Evolutionary conservation across 1,140 invertebrate genomes (phyloP), one percentile per base, ranked within the genome.

Genomic region (Drosophila ambigua): DNA sequence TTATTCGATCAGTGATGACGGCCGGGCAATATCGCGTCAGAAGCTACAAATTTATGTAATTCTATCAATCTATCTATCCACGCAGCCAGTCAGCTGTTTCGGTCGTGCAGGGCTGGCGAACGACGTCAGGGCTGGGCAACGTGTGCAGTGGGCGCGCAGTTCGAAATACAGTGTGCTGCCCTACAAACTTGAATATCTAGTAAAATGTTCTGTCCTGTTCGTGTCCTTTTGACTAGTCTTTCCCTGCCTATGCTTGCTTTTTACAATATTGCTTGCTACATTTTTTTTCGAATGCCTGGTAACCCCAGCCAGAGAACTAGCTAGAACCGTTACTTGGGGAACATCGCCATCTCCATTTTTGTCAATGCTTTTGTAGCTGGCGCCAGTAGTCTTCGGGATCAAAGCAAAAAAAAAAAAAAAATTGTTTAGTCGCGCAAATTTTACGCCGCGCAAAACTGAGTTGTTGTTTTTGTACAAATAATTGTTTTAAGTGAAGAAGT

Each of bases 1-100:
- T 51, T 31, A 54, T 79, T 79, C 24, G 59, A 64, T 54, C 23
- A 57, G 51, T 50, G 44, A 54, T 49, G 46, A 69, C 66, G 64
- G 58, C 51, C 62, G 53, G 50, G 45, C 54, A 73, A 73, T 62
- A 54, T 79, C 63, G 68, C 75, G 82, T 76, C 79, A 88, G 75
- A 59, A 43, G 45, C 72, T 76, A 45, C 15, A 16, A 83, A 89
- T 88, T 88, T 88, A 88, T 88, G 79, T 88, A 88, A 88, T 88
- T 88, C 71, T 63, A 28, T 66, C 43, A 35, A 45, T 71, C 55
- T 53, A 61, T 50, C 49, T 71, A 71, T 79, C 72, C 83, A 85
- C 83, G 79, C 82, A 88, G 26, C 28, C 23, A 64, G 65, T 75
- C 82, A 87, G 82, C 82, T 87, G 82, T 83, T 87, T 51, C 49